Base-by-base conservation (phyloP, 2,797 vertebrate genomes). In the Okamejei kenojei region DNA sequence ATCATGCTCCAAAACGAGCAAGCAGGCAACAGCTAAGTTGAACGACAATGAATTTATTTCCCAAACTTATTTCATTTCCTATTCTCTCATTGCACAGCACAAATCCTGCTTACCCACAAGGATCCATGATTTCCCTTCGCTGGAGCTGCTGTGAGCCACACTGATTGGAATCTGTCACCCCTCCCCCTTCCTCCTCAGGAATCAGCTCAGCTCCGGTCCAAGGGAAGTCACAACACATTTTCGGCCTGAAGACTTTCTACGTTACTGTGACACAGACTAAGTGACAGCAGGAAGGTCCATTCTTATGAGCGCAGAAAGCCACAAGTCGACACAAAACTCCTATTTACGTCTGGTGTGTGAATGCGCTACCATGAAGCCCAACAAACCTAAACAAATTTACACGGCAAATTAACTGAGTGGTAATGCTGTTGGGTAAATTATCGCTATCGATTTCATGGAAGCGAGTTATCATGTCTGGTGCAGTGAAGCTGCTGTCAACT, bases 101-200 rank as follows among this genome's bases (percentile, higher is more conserved):
- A 92, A n/a, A 74, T 92, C 90, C 90, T 76, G 15, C 65, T 73
- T 92, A 92, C 68, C 90, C 76, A 38, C 90, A 45, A 7, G 68
- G 90, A n/a, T 92, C 71, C 71, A 92, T 54, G 90, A n/a, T 58
- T 92, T 76, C 21, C 71, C 38, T 54, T 54, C 38, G 23, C 45
- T n/a, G 35, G 68, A 54, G 35, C 71, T 92, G 90, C 71, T 58
- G 7, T 76, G 71, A 19, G 11, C 90, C 76, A 35, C 45, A 76
- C 90, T 92, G 90, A 76, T 35, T 74, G 68, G 90, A 91, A 73
- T 91, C 90, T 74, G 26, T 74, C 90, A 73, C 90, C 90, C 84
- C 90, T 74, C 90, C 90, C 65, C 90, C 68, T 0, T n/a, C 77
- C 77, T 32, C 77, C 29, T 19, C 1, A 35, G n/a, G 32, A 15